Conservation (phyloP, 1,140 invertebrate genomes). For the Atta cephalotes region DNA sequence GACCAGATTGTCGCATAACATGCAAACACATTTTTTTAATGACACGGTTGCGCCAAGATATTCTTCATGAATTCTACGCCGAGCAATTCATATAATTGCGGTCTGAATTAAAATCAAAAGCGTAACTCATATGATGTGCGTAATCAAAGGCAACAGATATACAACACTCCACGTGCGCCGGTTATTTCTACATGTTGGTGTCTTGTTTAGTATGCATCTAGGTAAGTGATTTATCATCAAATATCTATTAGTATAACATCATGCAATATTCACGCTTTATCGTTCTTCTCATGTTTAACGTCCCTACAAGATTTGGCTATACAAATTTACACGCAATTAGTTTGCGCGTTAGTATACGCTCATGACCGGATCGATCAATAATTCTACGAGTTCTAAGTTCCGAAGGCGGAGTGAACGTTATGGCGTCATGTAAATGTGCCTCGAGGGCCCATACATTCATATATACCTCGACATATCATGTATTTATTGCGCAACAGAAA, state of each 20-base stretch:
- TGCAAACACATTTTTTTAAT: conserved; percentile 4
- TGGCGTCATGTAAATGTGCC: not conserved
- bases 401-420: conserved; percentile 19
- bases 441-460: not conserved
- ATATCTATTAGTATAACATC: not conserved
- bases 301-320: not conserved
- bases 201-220: not conserved
- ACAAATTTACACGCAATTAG: conserved; percentile 25
- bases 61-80: conserved; percentile 19
- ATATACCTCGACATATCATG: not conserved
- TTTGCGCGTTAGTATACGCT: not conserved
- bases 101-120: conserved; percentile 18
- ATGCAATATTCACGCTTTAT: not conserved
- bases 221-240: not conserved
- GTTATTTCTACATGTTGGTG: not conserved
- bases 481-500: conserved; percentile 11
- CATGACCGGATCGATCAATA: conserved; percentile 45
- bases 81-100: conserved; percentile 13
- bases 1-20: not conserved
- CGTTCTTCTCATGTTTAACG: not conserved
- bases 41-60: not conserved
- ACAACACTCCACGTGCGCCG: not conserved
- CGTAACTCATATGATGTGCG: not conserved
- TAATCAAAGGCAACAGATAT: not conserved
- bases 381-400: conserved; percentile 17